Conservation (phyloP, 2,113 vertebrate genomes). For the Ophiodon elongatus region DNA sequence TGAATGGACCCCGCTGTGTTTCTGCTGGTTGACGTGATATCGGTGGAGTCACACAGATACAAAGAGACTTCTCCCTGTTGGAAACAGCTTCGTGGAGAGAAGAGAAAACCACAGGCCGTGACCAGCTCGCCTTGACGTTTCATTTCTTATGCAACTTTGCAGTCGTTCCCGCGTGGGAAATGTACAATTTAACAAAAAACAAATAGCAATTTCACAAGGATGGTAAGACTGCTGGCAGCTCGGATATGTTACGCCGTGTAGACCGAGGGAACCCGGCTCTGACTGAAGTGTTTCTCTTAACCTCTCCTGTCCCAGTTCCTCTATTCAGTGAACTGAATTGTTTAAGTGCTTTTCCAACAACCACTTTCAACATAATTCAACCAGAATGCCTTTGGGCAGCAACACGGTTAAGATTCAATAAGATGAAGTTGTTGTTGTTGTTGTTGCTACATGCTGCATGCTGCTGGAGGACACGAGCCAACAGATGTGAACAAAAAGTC, state of each 20-base stretch:
- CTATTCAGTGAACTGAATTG: neutral
- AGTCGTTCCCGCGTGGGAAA: constrained; percentile 36
- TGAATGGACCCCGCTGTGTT: constrained; percentile 9
- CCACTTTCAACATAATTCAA: neutral
- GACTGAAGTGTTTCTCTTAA: neutral
- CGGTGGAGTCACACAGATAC: constrained; percentile 37
- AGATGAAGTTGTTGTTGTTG: neutral
- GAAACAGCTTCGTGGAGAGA: constrained; percentile 32
- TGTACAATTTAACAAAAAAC: constrained; percentile 43
- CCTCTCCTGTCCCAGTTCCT: neutral
- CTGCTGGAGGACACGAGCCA: neutral
- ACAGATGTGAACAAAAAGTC: too few species aligned
- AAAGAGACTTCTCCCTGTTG: constrained; percentile 29
- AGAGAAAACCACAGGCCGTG: constrained; percentile 18
- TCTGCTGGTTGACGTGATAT: constrained; percentile 29
- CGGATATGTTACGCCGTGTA: neutral
- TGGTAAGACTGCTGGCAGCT: neutral
- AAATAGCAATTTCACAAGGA: constrained; percentile 46
- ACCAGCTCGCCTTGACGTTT: constrained; percentile 28
- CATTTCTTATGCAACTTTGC: constrained; percentile 38
- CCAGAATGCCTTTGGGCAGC: neutral
- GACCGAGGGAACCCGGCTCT: constrained; percentile 4
- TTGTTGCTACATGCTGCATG: neutral
- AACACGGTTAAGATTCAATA: neutral
- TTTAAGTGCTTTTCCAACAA: neutral